Evolutionary conservation across 2,888 invertebrate species (phyloP).

Genomic region (Hypsopygia costalis): DNA sequence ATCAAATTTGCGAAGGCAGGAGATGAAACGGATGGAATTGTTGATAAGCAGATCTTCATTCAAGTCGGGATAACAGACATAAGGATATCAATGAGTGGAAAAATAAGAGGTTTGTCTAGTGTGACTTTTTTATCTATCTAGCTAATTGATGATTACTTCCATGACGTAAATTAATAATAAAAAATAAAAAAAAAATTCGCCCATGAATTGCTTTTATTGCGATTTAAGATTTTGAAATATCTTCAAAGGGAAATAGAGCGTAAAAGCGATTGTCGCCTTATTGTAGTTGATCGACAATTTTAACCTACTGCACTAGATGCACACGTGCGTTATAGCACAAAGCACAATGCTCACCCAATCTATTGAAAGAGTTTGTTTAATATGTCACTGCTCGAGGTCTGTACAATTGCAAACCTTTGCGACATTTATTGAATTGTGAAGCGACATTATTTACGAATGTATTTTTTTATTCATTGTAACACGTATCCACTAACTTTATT

Average conservation of each 20-base stretch:
- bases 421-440: constrained; percentile 22
- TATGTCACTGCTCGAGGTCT: constrained; percentile 39
- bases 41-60: too few relatives aligned
- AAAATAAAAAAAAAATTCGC: too few relatives aligned
- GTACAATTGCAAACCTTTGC: constrained; percentile 38
- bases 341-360: constrained; percentile 46
- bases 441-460: neutral
- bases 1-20: too few relatives aligned
- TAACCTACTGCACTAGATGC: constrained; percentile 31
- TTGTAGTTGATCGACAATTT: constrained; percentile 33
- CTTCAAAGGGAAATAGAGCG: constrained; percentile 46
- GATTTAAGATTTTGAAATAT: neutral
- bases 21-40: too few relatives aligned
- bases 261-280: constrained; percentile 50
- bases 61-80: too few relatives aligned
- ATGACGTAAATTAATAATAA: too few relatives aligned
- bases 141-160: too few relatives aligned
- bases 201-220: neutral
- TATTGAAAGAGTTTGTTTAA: constrained; percentile 40
- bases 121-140: too few relatives aligned
- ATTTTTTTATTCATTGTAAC: neutral
- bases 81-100: too few relatives aligned
- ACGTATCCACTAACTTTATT: too few relatives aligned
- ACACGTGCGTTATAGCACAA: constrained; percentile 54
- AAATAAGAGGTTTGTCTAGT: too few relatives aligned